phyloP scores from a whole-genome alignment of 92 coral and sea anemone genomes.

The Muricea muricata region DNA sequence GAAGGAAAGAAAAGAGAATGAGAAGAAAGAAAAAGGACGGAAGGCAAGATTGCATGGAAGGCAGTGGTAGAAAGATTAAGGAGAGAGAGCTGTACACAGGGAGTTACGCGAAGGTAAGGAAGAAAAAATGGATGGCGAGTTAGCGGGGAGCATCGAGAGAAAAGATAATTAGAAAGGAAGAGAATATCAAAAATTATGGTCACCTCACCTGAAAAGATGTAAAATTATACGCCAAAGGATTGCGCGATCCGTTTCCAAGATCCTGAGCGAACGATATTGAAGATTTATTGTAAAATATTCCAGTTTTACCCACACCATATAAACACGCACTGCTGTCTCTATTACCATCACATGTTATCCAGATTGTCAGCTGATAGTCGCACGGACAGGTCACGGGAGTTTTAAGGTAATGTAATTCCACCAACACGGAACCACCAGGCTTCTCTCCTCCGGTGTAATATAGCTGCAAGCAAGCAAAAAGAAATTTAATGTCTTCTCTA shows the following conservation, averaged over 20 bases:
- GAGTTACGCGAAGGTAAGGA: not conserved
- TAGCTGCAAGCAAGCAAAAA: not conserved
- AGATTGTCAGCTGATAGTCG: conserved; percentile 10
- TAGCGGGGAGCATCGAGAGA: too few relatives aligned
- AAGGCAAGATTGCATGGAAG: too few relatives aligned
- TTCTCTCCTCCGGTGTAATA: not conserved
- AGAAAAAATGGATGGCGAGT: conserved; percentile 6
- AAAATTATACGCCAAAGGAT: conserved; percentile 63
- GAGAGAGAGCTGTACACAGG: conserved; percentile 38
- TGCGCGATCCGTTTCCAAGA: conserved; percentile 66
- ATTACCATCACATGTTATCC: conserved; percentile 22
- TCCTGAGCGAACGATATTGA: not conserved
- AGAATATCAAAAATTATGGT: conserved; percentile 7
- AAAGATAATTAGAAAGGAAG: conserved; percentile 9
- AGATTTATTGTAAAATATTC: not conserved
- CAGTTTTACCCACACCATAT: conserved; percentile 15
- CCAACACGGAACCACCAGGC: conserved; percentile 10
- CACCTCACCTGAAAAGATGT: conserved; percentile 64
- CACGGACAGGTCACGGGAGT: not conserved
- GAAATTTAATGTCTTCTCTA: not conserved
- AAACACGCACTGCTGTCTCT: not conserved
- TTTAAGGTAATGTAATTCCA: not conserved
- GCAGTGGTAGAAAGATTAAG: conserved; percentile 37
- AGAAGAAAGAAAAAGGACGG: conserved; percentile 36
- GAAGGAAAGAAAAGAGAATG: conserved; percentile 1